These are phyloP conservation scores for Zophobas morio DNA, from an alignment of 1,140 invertebrate genomes.

Conservation along the genomic window DNA sequence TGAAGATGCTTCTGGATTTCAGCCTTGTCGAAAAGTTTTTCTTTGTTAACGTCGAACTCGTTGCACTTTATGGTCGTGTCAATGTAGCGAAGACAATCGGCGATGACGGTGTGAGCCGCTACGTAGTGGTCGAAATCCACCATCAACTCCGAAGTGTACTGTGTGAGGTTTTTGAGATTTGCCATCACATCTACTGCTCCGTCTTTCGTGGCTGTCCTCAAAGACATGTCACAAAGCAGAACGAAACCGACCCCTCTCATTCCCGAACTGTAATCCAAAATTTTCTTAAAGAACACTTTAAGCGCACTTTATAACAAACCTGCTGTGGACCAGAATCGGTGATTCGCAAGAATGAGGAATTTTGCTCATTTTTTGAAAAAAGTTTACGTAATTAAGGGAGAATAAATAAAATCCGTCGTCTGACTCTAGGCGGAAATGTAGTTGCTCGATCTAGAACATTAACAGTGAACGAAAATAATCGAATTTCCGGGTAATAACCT, in stretches of 20 bases:
- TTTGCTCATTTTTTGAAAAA: conserved; percentile 62
- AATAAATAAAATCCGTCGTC: conserved; percentile 77
- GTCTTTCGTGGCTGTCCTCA: too few species aligned
- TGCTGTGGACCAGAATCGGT: conserved; percentile 58
- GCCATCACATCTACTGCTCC: conserved; percentile 87
- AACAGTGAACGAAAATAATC: conserved; percentile 46
- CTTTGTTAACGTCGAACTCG: too few species aligned
- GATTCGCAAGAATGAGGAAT: conserved; percentile 2
- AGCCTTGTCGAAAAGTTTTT: too few species aligned
- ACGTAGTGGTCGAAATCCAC: conserved; percentile 64
- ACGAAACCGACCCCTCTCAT: too few species aligned
- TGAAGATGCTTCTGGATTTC: too few species aligned
- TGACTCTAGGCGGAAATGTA: conserved; percentile 78
- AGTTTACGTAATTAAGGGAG: conserved; percentile 68
- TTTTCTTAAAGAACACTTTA: too few species aligned
- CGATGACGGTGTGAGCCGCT: conserved; percentile 61
- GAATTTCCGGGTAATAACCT: too few species aligned
- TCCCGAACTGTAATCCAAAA: too few species aligned
- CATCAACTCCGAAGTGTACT: conserved; percentile 89
- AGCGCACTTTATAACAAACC: neutral
- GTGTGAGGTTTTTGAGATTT: conserved; percentile 84
- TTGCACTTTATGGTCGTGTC: too few species aligned
- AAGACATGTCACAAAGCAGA: too few species aligned
- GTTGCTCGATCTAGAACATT: conserved; percentile 65
- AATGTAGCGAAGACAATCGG: too few species aligned